Evolutionary conservation across 2,888 invertebrate species (phyloP), one percentile per base, ranked within the genome.

Genomic region (Blastobasis lacticolella): DNA sequence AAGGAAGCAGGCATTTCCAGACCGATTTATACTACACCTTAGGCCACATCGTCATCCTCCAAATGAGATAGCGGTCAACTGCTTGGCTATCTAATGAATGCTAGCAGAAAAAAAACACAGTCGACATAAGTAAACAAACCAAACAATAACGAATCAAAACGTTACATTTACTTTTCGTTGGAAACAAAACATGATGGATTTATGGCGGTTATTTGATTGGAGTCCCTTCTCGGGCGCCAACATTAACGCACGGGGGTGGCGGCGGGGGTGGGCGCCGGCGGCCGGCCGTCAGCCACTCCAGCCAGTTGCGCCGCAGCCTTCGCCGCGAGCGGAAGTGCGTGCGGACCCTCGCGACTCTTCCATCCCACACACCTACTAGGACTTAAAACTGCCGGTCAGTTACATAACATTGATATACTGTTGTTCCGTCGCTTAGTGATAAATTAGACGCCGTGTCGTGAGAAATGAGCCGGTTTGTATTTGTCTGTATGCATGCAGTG

Each of bases 231-330:
- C 76, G 84, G 79, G 81, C 78, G 82, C 81, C 85, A 81, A 60
- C 62, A 61, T 61, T 62, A 60, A 57, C 63, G 62, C 70, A 71
- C 69, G 23, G 23, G 23, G 23, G 23, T 23, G 71, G 64, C 62
- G 69, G 67, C 67, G 52, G 54, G 50, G 41, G 52, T 53, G 38
- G 52, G 54, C 54, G 60, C 57, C 59, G 52, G 54, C 53, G 61
- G 55, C 58, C 36, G 41, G n/a, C 41, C 6, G 40, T 23, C 65
- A 67, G 69, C 62, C 68, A 49, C 71, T 54, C 64, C 62, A 57
- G 72, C 65, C 78, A 87, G 87, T 87, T 79, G 81, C 83, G 86
- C 75, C 77, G 78, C 82, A 78, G 78, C 76, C 73, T 66, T 67
- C 64, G 73, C 62, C 74, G 75, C 70, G 77, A 61, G 66, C 69